phyloP scores from a whole-genome alignment of 2,888 invertebrate species.

The Drosophila setosimentum region DNA sequence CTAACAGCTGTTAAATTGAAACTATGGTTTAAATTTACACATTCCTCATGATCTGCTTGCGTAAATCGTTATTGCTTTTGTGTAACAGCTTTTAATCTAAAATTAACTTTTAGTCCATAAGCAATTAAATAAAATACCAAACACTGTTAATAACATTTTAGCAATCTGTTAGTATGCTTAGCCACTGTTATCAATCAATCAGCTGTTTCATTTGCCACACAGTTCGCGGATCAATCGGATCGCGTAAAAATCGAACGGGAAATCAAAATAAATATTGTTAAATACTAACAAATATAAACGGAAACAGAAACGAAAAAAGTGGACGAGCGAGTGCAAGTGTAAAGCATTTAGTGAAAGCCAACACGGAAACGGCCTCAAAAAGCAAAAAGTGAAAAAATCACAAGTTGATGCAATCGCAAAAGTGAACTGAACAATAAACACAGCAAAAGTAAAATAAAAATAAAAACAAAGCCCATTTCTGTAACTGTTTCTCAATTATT shows the following conservation, averaged over 20 bases:
- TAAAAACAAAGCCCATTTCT: slow-evolving; percentile 11
- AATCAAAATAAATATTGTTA: slow-evolving; percentile 40
- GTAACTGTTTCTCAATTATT: slow-evolving; percentile 26
- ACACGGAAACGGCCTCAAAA: slow-evolving; percentile 32
- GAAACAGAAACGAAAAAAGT: slow-evolving; percentile 10
- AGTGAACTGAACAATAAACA: slow-evolving; percentile 33
- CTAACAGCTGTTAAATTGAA: neutral
- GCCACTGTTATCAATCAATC: slow-evolving; percentile 45
- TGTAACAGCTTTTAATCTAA: neutral
- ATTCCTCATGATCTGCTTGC: neutral
- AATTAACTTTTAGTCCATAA: neutral
- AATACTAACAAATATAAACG: slow-evolving; percentile 27
- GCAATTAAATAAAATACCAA: neutral
- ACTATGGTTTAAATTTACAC: neutral
- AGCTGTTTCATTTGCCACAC: slow-evolving; percentile 59
- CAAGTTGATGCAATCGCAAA: slow-evolving; percentile 43
- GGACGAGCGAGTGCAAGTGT: slow-evolving; percentile 42
- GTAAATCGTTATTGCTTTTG: neutral
- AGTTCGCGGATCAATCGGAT: slow-evolving; percentile 60
- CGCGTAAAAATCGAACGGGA: slow-evolving; percentile 58
- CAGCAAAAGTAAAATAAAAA: slow-evolving; percentile 9
- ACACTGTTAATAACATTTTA: slow-evolving; percentile 27
- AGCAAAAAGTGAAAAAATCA: slow-evolving; percentile 41
- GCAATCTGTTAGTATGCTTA: slow-evolving; percentile 28
- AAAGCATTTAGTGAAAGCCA: slow-evolving; percentile 47